Percentiles rank a stretch among this genome's conserved stretches.
Evolutionary conservation across 2,113 vertebrate genomes (phyloP).

Genomic region (Bambusicola thoracicus): DNA sequence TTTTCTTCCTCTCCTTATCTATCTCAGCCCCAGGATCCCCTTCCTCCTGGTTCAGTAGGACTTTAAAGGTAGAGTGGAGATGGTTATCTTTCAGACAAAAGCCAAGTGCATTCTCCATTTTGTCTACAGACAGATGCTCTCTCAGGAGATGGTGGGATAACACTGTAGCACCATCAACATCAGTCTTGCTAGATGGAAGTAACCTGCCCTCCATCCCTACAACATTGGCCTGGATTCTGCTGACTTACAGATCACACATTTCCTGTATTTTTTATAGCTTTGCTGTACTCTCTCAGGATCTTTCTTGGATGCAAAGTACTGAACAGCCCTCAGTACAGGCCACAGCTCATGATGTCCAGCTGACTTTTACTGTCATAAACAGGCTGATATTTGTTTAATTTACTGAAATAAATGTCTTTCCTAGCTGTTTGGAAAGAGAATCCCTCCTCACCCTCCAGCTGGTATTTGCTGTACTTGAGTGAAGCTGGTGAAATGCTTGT

Average conservation of each 20-base stretch:
- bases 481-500: constrained; percentile 9
- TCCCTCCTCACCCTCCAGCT: constrained; percentile 22
- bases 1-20: neutral
- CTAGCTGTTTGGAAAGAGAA: constrained; percentile 56
- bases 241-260: neutral
- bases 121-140: neutral
- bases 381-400: constrained; percentile 61
- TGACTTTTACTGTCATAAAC: constrained; percentile 48
- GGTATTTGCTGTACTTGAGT: constrained; percentile 44
- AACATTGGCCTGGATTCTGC: neutral
- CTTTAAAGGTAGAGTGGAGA: neutral
- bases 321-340: neutral
- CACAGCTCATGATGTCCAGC: neutral
- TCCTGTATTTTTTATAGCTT: neutral
- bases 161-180: neutral
- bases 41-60: too few relatives aligned
- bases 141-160: neutral
- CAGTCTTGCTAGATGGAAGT: neutral
- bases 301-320: neutral
- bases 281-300: neutral
- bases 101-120: neutral
- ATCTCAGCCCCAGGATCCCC: neutral
- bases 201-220: neutral
- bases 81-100: neutral
- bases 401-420: constrained; percentile 57